Conservation (phyloP, 2,797 vertebrate genomes). For the Prionace glauca region DNA sequence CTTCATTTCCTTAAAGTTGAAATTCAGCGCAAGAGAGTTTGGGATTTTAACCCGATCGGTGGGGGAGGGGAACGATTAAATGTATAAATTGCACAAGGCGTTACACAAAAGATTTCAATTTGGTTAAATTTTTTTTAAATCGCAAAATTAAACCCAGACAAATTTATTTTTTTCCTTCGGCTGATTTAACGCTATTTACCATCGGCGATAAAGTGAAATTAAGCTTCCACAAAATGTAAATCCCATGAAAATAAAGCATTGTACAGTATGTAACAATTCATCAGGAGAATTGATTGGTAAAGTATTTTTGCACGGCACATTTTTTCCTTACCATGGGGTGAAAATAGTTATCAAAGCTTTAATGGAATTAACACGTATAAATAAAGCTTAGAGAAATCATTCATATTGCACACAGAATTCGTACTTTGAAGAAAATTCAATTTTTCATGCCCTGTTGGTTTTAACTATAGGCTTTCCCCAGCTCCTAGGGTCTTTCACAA, state of each 20-base stretch:
- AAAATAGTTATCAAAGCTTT: conserved; percentile 31
- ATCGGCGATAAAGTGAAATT: conserved; percentile 25
- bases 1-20: not conserved
- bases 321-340: conserved; percentile 9
- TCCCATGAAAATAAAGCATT: conserved; percentile 11
- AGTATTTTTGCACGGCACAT: conserved; percentile 28
- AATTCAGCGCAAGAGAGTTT: not conserved
- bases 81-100: not conserved
- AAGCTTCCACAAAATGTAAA: conserved; percentile 30
- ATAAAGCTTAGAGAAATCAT: conserved; percentile 19
- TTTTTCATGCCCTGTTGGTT: conserved; percentile 10
- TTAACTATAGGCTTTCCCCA: not conserved
- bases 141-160: not conserved
- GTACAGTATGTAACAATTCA: not conserved
- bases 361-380: conserved; percentile 34
- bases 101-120: conserved; percentile 1
- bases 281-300: conserved; percentile 34
- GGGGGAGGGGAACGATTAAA: not conserved
- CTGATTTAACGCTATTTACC: conserved; percentile 29
- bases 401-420: not conserved
- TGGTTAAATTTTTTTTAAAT: not conserved
- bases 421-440: conserved; percentile 20
- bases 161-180: not conserved
- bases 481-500: not conserved
- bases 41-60: not conserved